phyloP scores from a whole-genome alignment of 2,113 vertebrate species.

The Podarcis cretensis region DNA sequence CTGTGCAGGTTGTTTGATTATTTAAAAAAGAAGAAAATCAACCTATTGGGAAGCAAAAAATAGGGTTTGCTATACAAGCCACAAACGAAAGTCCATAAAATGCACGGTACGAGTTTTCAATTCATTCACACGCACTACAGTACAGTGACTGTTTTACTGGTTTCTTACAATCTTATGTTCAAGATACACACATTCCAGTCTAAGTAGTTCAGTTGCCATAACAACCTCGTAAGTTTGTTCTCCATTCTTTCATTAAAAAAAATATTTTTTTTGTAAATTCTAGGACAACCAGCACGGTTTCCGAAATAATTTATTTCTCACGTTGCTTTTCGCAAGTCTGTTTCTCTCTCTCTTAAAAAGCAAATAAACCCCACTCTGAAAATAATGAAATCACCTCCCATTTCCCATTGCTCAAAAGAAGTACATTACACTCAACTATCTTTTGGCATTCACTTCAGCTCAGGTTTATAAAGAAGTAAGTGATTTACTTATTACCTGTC shows the following conservation, averaged over 20 bases:
- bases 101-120: conserved; percentile 55
- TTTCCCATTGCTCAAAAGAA: conserved; percentile 46
- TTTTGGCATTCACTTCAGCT: conserved; percentile 50
- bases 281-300: conserved; percentile 43
- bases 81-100: conserved; percentile 25
- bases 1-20: conserved; percentile 30
- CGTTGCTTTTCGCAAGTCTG: conserved; percentile 51
- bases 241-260: conserved; percentile 62
- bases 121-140: conserved; percentile 57
- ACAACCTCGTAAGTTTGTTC: conserved; percentile 78
- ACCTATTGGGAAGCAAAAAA: conserved; percentile 54
- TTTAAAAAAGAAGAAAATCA: conserved; percentile 4
- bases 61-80: conserved; percentile 48
- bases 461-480: conserved; percentile 78
- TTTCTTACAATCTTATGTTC: conserved; percentile 69
- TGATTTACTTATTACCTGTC: conserved; percentile 72
- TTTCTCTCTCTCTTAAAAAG: conserved; percentile 53
- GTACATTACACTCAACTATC: conserved; percentile 60
- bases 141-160: conserved; percentile 52
- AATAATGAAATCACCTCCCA: conserved; percentile 21
- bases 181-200: conserved; percentile 69
- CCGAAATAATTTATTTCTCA: conserved; percentile 62
- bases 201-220: conserved; percentile 81
- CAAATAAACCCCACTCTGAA: conserved; percentile 53
- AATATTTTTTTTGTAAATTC: background rate